These are phyloP conservation scores for Cheumatopsyche charites DNA, from an alignment of 1,140 invertebrate species.

Conservation along the genomic window DNA sequence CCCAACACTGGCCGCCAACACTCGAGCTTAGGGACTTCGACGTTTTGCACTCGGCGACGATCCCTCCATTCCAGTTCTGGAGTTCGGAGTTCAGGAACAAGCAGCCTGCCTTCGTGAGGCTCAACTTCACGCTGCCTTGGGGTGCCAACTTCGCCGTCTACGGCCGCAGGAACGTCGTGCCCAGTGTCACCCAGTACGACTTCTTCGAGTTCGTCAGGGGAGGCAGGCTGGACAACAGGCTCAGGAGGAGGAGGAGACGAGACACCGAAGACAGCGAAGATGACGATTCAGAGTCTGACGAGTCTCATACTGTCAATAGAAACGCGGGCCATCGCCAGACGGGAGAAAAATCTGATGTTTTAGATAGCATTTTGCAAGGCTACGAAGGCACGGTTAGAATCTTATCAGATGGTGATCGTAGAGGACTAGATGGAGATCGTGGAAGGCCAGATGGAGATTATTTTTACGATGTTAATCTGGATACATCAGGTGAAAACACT, in stretches of 20 bases:
- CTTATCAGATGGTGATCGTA: conserved; percentile 55
- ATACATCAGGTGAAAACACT: conserved; percentile 15
- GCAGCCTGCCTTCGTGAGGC: conserved; percentile 83
- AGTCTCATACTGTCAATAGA: conserved; percentile 42
- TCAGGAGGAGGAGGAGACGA: conserved; percentile 63
- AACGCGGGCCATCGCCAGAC: conserved; percentile 19
- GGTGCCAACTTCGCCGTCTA: conserved; percentile 93
- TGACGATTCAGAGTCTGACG: conserved; percentile 53
- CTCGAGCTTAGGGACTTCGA: conserved; percentile 82
- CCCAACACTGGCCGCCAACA: conserved; percentile 77
- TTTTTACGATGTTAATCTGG: conserved; percentile 1
- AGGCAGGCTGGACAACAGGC: conserved; percentile 76
- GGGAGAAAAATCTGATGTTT: conserved; percentile 53
- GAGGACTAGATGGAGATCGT: conserved; percentile 50
- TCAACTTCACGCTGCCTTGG: conserved; percentile 90
- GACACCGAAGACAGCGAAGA: conserved; percentile 53
- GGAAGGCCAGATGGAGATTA: no score
- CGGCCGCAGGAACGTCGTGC: conserved; percentile 87
- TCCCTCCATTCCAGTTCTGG: conserved; percentile 90
- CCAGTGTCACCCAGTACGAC: conserved; percentile 94
- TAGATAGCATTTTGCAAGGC: conserved; percentile 62
- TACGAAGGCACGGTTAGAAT: conserved; percentile 58
- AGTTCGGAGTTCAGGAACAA: conserved; percentile 88
- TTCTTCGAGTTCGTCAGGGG: conserved; percentile 91
- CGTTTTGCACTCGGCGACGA: conserved; percentile 77